These are phyloP conservation scores for Ovibos moschatus DNA, from an alignment of 2,113 vertebrate species.

Conservation along the genomic window DNA sequence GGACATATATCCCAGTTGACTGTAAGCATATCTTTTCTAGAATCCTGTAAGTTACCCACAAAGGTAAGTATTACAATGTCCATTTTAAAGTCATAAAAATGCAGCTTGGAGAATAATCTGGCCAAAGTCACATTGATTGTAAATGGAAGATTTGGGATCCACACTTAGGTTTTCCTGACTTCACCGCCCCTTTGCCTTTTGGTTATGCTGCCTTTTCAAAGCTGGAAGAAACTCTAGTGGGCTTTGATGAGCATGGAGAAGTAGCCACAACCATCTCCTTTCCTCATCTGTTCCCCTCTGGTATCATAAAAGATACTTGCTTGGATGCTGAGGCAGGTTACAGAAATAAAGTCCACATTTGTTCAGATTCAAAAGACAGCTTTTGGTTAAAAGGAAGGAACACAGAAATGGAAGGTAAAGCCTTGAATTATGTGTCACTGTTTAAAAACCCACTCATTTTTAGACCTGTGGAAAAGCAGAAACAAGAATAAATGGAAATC, in stretches of 20 bases:
- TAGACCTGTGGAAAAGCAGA: neutral
- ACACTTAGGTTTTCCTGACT: neutral
- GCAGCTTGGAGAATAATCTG: neutral
- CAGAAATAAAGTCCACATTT: constrained; percentile 25
- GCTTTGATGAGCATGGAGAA: neutral
- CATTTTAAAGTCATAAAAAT: constrained; percentile 1
- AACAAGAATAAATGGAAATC: neutral
- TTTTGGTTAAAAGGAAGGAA: neutral
- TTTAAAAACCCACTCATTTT: constrained; percentile 8
- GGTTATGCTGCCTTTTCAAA: neutral
- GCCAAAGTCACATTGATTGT: neutral
- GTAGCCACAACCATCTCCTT: neutral
- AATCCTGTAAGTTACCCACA: neutral
- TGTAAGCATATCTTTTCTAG: neutral
- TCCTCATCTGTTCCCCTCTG: neutral
- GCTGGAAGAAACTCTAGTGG: neutral
- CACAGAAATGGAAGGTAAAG: neutral
- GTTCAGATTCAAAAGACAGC: constrained; percentile 11
- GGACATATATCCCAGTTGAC: neutral
- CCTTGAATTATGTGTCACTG: neutral
- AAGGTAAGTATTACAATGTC: neutral
- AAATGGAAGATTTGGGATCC: neutral
- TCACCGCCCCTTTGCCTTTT: neutral
- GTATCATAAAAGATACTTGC: neutral
- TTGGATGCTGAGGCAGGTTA: neutral